Conservation (phyloP, 2,888 invertebrate species). For the Oscheius myriophilus region DNA sequence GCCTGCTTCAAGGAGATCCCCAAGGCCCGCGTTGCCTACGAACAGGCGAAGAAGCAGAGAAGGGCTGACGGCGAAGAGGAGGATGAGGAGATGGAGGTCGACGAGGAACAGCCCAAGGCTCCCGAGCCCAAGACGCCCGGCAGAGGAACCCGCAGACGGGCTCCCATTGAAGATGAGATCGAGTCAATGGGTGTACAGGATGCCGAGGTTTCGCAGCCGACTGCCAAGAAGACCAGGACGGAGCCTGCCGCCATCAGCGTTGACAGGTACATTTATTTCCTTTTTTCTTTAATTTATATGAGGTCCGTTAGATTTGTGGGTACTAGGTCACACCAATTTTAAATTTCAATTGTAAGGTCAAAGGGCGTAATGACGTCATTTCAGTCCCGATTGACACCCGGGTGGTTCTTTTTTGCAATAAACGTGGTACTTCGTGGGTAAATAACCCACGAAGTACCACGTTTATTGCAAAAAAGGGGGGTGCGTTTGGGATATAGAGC, state of each 20-base stretch:
- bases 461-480: no score
- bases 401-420: no score
- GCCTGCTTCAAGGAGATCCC: conserved; percentile 70
- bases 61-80: conserved; percentile 32
- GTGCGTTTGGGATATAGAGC: no score
- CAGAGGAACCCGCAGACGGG: conserved; percentile 42
- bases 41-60: conserved; percentile 46
- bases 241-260: conserved; percentile 60
- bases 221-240: conserved; percentile 43
- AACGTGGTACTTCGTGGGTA: no score
- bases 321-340: no score
- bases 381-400: no score
- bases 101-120: conserved; percentile 33
- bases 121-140: conserved; percentile 33
- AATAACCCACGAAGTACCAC: no score
- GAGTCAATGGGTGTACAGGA: conserved; percentile 15
- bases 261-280: conserved; percentile 44
- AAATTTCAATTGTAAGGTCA: no score
- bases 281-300: no score
- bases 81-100: conserved; percentile 22
- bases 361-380: no score
- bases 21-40: conserved; percentile 59
- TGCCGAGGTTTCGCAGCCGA: conserved; percentile 32
- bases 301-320: no score
- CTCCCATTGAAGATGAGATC: conserved; percentile 7